Evolutionary conservation across 2,888 invertebrate species (phyloP).

Genomic region (Cephalotes varians): DNA sequence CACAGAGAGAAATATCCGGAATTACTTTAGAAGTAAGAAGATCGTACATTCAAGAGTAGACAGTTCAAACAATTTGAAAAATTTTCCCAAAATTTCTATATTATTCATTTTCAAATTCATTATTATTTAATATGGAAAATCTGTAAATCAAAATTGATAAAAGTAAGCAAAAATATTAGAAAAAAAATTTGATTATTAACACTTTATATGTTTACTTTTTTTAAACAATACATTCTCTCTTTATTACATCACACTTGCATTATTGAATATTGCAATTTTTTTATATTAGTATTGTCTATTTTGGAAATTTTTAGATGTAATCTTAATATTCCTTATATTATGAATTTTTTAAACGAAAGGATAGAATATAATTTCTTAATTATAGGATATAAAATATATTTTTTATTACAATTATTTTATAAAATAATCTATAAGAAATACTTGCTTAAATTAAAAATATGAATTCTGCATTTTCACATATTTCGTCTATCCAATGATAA

Average conservation of each 20-base stretch:
- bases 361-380: neutral
- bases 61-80: neutral
- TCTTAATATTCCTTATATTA: neutral
- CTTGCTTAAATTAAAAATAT: neutral
- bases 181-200: neutral
- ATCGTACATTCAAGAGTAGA: neutral
- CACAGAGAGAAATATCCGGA: neutral
- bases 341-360: neutral
- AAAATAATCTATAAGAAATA: neutral
- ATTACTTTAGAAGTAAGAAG: neutral
- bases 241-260: neutral
- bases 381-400: neutral
- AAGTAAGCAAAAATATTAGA: neutral
- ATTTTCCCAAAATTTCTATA: neutral
- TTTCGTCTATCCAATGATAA: conserved; percentile 19
- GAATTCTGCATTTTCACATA: neutral
- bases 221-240: neutral
- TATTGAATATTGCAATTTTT: neutral
- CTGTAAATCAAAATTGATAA: neutral
- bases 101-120: too few relatives aligned
- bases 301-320: neutral
- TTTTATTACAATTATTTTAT: neutral
- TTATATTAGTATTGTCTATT: neutral
- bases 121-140: neutral
- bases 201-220: neutral